phyloP scores from a whole-genome alignment of 2,113 vertebrate genomes.

The Burhinus oedicnemus region DNA sequence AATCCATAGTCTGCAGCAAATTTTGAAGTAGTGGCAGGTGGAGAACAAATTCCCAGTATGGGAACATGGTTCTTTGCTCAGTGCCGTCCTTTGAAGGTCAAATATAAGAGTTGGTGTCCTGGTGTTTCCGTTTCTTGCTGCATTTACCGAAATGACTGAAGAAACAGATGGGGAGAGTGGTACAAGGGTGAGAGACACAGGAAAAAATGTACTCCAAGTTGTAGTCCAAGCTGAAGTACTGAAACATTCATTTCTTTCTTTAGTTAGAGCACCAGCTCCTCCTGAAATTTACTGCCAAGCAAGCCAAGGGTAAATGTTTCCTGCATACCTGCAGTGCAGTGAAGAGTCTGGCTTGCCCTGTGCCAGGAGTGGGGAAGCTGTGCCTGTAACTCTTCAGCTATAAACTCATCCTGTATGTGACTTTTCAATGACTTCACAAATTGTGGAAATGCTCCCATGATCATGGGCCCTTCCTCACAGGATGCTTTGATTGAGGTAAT shows the following conservation, averaged over 20 bases:
- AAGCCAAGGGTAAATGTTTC: neutral
- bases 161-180: neutral
- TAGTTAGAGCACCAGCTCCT: neutral
- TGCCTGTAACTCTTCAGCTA: neutral
- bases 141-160: conserved; percentile 17
- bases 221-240: neutral
- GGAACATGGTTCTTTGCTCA: neutral
- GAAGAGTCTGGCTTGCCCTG: neutral
- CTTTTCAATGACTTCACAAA: neutral
- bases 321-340: neutral
- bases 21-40: neutral
- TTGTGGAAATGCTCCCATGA: neutral
- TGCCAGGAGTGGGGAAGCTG: neutral
- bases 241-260: neutral
- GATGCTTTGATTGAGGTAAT: neutral
- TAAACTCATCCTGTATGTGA: neutral
- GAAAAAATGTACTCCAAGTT: neutral
- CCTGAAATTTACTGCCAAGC: neutral
- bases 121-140: conserved; percentile 51
- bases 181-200: neutral
- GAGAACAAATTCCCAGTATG: neutral
- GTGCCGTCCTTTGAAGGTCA: conserved; percentile 42
- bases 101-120: conserved; percentile 45
- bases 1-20: neutral
- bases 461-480: neutral